Conservation (phyloP, 2,113 vertebrate genomes). For the Pluvianellus socialis region DNA sequence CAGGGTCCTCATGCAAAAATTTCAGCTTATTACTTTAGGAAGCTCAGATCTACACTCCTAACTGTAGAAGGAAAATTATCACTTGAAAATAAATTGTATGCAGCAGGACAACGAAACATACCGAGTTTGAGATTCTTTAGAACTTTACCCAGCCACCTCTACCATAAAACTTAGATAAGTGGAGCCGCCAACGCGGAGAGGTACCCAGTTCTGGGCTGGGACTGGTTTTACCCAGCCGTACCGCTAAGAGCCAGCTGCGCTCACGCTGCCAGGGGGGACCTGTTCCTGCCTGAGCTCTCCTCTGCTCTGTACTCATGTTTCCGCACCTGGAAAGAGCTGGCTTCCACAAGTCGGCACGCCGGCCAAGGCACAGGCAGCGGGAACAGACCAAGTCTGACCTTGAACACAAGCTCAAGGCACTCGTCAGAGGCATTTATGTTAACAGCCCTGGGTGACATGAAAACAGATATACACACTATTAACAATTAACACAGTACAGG, state of each 20-base stretch:
- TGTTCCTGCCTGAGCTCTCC: neutral
- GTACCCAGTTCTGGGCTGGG: neutral
- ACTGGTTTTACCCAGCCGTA: neutral
- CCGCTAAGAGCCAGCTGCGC: neutral
- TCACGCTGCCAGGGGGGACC: neutral
- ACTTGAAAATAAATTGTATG: neutral
- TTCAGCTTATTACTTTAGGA: neutral
- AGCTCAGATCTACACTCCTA: neutral
- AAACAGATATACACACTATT: neutral
- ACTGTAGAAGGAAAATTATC: neutral
- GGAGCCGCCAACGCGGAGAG: neutral
- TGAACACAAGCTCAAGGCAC: neutral
- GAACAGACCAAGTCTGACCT: neutral
- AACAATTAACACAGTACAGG: neutral
- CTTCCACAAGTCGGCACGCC: neutral
- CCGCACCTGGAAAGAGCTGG: constrained; percentile 19
- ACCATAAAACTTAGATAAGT: neutral
- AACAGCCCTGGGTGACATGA: neutral
- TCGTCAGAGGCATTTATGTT: neutral
- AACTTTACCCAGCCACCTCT: neutral
- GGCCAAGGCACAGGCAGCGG: neutral
- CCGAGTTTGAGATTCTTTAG: neutral
- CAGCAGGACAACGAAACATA: neutral
- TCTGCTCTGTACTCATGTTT: neutral
- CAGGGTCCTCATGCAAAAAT: neutral